Percentiles rank a stretch among this genome's conserved stretches.
Conservation (phyloP, 2,797 vertebrate species). For the Leucoraja ocellata region DNA sequence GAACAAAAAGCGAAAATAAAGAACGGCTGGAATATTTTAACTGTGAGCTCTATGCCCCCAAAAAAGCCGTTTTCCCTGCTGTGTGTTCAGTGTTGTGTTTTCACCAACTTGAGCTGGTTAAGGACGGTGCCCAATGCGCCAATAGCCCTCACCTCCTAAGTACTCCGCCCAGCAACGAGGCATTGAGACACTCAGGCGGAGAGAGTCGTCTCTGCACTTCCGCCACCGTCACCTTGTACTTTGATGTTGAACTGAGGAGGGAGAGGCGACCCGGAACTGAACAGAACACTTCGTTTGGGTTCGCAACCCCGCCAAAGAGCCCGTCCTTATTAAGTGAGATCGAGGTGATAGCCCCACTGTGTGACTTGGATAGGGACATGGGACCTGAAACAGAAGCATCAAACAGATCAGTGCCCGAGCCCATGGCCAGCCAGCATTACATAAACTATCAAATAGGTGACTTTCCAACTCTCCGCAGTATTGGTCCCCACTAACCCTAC, state of each 20-base stretch:
- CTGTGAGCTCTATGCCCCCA: not conserved
- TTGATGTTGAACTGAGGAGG: constrained; percentile 96
- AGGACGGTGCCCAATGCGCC: not conserved
- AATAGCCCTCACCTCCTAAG: constrained; percentile 79
- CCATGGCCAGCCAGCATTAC: not conserved
- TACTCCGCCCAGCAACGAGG: constrained; percentile 91
- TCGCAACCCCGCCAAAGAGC: constrained; percentile 93
- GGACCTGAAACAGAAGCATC: constrained; percentile 68
- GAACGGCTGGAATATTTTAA: not conserved
- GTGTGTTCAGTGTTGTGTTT: not conserved
- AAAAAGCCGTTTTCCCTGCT: not conserved
- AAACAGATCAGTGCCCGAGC: constrained; percentile 41
- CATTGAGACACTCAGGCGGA: constrained; percentile 95
- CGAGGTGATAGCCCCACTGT: constrained; percentile 81
- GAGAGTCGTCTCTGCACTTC: constrained; percentile 97
- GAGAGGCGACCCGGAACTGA: constrained; percentile 96
- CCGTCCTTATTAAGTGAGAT: constrained; percentile 96
- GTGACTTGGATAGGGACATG: constrained; percentile 96
- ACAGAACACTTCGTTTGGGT: constrained; percentile 98
- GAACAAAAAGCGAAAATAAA: not conserved
- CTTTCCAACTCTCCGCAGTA: not conserved
- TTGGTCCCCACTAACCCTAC: constrained; percentile 8
- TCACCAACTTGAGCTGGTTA: not conserved
- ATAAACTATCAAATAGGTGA: constrained; percentile 7
- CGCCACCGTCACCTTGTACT: constrained; percentile 98